phyloP scores from a whole-genome alignment of 2,888 invertebrate genomes.

The Ceratothoa steindachneri region DNA sequence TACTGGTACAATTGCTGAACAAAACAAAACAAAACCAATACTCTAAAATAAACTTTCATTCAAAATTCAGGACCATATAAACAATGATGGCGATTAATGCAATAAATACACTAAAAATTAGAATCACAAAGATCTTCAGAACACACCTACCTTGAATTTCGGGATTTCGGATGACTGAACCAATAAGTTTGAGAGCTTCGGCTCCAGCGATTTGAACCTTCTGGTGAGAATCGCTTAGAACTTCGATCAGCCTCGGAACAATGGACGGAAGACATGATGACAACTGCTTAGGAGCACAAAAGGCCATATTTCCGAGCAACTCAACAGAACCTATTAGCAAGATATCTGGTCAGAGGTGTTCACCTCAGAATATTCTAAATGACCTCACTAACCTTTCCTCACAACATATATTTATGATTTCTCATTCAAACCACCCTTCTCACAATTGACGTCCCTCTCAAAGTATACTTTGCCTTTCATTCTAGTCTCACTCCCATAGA shows the following conservation, averaged over 20 bases:
- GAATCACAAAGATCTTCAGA: neutral
- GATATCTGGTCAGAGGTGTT: neutral
- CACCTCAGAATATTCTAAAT: too few species aligned
- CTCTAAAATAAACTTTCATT: neutral
- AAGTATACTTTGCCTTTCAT: too few species aligned
- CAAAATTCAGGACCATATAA: neutral
- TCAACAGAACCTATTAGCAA: slow-evolving; percentile 79
- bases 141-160: slow-evolving; percentile 75
- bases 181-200: slow-evolving; percentile 91
- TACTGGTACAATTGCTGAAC: slow-evolving; percentile 55
- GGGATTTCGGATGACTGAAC: slow-evolving; percentile 95
- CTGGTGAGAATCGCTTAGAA: slow-evolving; percentile 90
- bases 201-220: slow-evolving; percentile 96
- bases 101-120: too few species aligned
- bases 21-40: neutral
- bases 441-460: too few species aligned
- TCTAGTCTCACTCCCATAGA: too few species aligned
- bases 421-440: too few species aligned
- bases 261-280: slow-evolving; percentile 96
- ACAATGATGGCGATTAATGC: too few species aligned
- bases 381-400: too few species aligned
- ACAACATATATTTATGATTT: too few species aligned
- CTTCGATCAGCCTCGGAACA: slow-evolving; percentile 86
- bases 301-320: slow-evolving; percentile 94
- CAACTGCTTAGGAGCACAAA: slow-evolving; percentile 96